Base-by-base conservation (phyloP, 2,797 vertebrate genomes). In the Parauchenoglanis ngamensis region DNA sequence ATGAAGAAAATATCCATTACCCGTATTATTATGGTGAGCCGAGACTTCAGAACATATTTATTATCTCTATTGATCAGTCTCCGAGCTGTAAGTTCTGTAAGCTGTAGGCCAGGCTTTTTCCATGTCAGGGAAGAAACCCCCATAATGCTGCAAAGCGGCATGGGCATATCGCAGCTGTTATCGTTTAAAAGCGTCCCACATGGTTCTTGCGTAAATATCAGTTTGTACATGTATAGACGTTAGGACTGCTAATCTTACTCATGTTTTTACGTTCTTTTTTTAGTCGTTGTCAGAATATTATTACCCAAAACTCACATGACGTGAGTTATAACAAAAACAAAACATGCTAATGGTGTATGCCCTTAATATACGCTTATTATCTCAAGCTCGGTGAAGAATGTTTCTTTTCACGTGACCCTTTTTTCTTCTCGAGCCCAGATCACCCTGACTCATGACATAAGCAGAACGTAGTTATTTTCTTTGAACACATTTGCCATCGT, bases 1-100 rank as follows among this genome's bases (percentile, higher is more conserved):
- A 75, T 81, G 59, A 67, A 73, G 67, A 85, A 80, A 89, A 85
- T 70, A 84, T 49, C 72, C 81, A 85, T 89, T 88, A 57, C 81
- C 44, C 91, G 91, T 90, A 87, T 92, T 92, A 92, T 93, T 94
- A 92, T 92, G 93, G 93, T 91, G 90, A 90, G 57, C 86, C 52
- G 83, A 92, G 92, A 90, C 91, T 91, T 94, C 91, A 91, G 91
- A 91, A 90, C 88, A 90, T 94, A 93, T 94, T 94, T 92, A 92
- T 94, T 92, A 88, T 90, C 93, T 46, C 56, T 85, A 95, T 95
- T 92, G 94, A 95, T 93, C 88, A 82, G 80, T 83, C 90, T 75
- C 85, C 81, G 89, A 91, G 89, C 89, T 86, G 87, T 0, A 61
- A 44, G 77, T 19, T 56, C 65, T 84, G 86, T 90, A 35, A 35